phyloP scores from a whole-genome alignment of 2,113 vertebrate species.

The Triplophysa rosa region DNA sequence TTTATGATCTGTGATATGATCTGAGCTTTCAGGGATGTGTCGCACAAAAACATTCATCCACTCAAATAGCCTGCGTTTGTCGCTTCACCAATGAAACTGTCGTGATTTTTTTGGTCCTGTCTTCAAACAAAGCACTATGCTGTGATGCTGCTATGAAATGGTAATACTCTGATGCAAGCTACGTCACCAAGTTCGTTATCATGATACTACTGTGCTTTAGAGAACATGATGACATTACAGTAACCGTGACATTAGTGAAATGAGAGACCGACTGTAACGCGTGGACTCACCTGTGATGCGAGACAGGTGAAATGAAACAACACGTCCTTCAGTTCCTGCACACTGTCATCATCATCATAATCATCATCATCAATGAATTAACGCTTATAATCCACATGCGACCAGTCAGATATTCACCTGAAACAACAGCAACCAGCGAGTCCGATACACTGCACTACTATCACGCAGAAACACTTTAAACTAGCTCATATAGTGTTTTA shows the following conservation, averaged over 20 bases:
- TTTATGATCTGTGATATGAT: background rate
- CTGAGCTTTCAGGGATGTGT: too few species aligned
- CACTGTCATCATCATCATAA: slow-evolving; percentile 5
- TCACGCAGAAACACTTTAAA: background rate
- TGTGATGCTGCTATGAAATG: background rate
- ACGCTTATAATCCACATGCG: background rate
- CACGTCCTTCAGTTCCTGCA: slow-evolving; percentile 24
- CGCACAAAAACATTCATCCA: background rate
- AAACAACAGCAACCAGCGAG: slow-evolving; percentile 19
- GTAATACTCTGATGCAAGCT: background rate
- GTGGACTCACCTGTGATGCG: slow-evolving; percentile 32
- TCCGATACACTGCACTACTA: background rate
- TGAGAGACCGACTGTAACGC: background rate
- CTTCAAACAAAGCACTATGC: too few species aligned
- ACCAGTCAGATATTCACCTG: background rate
- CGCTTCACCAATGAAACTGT: too few species aligned
- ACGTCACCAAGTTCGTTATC: too few species aligned
- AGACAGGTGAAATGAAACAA: slow-evolving; percentile 8
- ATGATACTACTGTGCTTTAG: too few species aligned
- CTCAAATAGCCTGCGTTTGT: background rate
- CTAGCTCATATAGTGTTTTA: background rate
- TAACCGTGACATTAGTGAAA: background rate
- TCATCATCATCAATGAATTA: background rate
- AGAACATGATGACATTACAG: background rate
- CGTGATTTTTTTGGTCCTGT: too few species aligned